Evolutionary conservation across 2,797 vertebrate genomes (phyloP).

Genomic region (Acomys russatus): DNA sequence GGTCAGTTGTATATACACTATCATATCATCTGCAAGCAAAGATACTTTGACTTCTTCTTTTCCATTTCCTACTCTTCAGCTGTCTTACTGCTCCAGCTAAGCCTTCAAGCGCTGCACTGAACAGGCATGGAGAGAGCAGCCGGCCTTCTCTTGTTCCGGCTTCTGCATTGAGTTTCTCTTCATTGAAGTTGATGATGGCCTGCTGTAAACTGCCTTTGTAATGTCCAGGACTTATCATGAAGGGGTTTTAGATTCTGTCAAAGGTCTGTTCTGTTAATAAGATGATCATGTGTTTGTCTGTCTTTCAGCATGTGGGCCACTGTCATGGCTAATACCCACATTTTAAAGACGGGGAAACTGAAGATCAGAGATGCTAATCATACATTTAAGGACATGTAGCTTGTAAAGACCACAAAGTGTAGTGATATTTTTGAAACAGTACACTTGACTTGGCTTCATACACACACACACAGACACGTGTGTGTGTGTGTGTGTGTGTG

Average conservation of each 20-base stretch:
- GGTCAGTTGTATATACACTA: not conserved
- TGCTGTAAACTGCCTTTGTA: not conserved
- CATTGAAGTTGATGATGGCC: not conserved
- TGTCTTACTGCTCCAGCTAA: too few relatives aligned
- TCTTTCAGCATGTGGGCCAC: not conserved
- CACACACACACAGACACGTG: not conserved
- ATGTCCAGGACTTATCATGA: not conserved
- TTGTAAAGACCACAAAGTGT: not conserved
- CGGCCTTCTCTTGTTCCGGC: not conserved
- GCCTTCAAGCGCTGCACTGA: not conserved
- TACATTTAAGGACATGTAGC: not conserved
- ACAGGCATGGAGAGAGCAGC: too few relatives aligned
- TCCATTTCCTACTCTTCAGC: not conserved
- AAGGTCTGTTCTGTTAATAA: not conserved
- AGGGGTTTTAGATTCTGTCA: not conserved
- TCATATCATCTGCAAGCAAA: not conserved
- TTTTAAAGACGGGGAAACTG: conserved; percentile 9
- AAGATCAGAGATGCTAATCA: conserved; percentile 5
- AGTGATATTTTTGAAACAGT: not conserved
- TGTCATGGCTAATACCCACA: too few relatives aligned
- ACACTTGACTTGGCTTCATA: not conserved
- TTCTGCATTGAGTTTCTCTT: not conserved
- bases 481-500: too few relatives aligned
- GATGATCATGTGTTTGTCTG: not conserved
- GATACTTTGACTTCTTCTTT: not conserved